A percentile compares a stretch with the other conserved stretches of the same genome.
Evolutionary conservation across 2,113 vertebrate species (phyloP).

Genomic region (Puma concolor): DNA sequence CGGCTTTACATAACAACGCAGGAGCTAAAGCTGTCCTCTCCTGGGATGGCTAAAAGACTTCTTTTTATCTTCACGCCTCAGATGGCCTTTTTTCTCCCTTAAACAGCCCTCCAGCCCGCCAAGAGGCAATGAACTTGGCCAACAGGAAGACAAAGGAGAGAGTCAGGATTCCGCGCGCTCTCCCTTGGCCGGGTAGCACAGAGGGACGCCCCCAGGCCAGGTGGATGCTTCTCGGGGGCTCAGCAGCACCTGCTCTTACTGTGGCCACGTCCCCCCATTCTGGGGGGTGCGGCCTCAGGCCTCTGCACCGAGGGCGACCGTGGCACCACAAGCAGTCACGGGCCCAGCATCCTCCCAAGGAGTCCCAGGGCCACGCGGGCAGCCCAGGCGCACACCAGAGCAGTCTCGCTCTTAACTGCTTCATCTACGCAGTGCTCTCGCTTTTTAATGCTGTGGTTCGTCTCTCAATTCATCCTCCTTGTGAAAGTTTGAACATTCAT

Average conservation of each 20-base stretch:
- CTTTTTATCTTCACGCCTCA: slow-evolving; percentile 88
- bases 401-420: not conserved
- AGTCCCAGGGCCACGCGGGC: not conserved
- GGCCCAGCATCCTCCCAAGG: not conserved
- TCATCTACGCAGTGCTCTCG: not conserved
- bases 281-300: rapidly evolving
- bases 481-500: not conserved
- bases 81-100: slow-evolving; percentile 76
- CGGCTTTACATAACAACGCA: slow-evolving; percentile 88
- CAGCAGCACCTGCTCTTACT: not conserved
- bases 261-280: not conserved
- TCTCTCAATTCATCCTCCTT: not conserved
- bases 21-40: slow-evolving; percentile 86
- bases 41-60: slow-evolving; percentile 83
- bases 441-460: not conserved
- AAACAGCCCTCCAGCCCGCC: slow-evolving; percentile 65
- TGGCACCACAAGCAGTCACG: not conserved
- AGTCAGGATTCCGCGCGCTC: slow-evolving; percentile 80
- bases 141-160: slow-evolving; percentile 83
- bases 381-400: not conserved
- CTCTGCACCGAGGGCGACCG: rapidly evolving
- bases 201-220: not conserved
- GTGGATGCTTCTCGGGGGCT: slow-evolving; percentile 4
- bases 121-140: slow-evolving; percentile 85
- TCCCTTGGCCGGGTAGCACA: not conserved